A percentile compares a stretch with the other conserved stretches of the same genome.
phyloP scores from a whole-genome alignment of 2,113 vertebrate species.

The Trematocara variabile region DNA sequence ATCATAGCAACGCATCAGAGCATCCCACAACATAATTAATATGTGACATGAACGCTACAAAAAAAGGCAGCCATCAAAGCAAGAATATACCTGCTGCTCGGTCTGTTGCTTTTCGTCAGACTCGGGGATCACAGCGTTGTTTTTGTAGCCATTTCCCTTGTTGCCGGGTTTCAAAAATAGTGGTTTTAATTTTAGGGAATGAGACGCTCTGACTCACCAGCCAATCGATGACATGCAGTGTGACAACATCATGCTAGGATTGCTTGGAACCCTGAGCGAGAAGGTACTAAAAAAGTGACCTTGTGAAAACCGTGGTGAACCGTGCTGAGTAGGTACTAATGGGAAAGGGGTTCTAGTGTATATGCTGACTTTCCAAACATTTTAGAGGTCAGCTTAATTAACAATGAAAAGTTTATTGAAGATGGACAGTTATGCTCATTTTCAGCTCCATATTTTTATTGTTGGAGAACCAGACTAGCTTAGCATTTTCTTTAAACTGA shows the following conservation, averaged over 20 bases:
- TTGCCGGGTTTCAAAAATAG: neutral
- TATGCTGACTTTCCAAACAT: neutral
- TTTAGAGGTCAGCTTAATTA: neutral
- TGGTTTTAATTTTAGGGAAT: neutral
- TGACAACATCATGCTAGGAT: neutral
- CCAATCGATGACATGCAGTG: neutral
- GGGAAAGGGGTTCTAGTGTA: neutral
- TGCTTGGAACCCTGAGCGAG: neutral
- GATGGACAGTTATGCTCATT: neutral
- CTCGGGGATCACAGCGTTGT: neutral
- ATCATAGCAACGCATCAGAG: neutral
- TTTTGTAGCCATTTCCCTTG: neutral
- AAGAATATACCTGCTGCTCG: neutral
- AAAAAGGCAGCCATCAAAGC: neutral
- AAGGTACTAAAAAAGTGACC: neutral
- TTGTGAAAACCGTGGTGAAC: neutral
- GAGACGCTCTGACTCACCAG: neutral
- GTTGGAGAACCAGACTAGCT: neutral
- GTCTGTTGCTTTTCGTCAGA: neutral
- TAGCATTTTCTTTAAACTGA: neutral
- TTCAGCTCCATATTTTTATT: neutral
- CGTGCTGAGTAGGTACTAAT: rapidly evolving
- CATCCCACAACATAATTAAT: neutral
- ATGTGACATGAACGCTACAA: neutral
- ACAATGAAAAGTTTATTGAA: neutral